Evolutionary conservation across 2,888 invertebrate species (phyloP).

Genomic region (Micoletzkya japonica): DNA sequence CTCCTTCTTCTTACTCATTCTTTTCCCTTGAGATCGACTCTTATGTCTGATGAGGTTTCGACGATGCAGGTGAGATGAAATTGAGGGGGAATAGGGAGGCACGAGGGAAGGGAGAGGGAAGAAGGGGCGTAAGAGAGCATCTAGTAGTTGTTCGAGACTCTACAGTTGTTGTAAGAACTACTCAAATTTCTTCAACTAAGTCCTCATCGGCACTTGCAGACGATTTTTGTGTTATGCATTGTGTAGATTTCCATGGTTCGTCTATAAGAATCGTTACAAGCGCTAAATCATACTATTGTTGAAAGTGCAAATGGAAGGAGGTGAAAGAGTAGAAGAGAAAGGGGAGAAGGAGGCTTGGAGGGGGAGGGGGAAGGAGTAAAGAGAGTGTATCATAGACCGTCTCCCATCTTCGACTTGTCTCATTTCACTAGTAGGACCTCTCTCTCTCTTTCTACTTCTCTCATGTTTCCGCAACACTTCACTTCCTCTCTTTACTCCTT

Average conservation of each 20-base stretch:
- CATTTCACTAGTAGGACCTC: slow-evolving; percentile 9
- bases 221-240: too few relatives aligned
- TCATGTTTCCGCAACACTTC: not conserved
- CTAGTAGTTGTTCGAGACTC: too few relatives aligned
- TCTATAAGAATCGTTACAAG: too few relatives aligned
- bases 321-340: not conserved
- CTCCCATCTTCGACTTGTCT: slow-evolving; percentile 5
- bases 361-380: not conserved
- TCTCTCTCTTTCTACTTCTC: not conserved
- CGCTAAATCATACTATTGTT: slow-evolving; percentile 9
- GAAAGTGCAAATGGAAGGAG: too few relatives aligned
- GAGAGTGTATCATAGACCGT: slow-evolving; percentile 1
- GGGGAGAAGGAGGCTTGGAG: not conserved
- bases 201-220: too few relatives aligned
- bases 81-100: slow-evolving; percentile 13
- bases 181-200: too few relatives aligned
- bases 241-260: too few relatives aligned
- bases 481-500: slow-evolving; percentile 4
- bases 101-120: too few relatives aligned
- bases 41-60: not conserved
- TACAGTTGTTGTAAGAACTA: too few relatives aligned
- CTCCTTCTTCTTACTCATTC: not conserved
- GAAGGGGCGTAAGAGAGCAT: too few relatives aligned
- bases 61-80: slow-evolving; percentile 2
- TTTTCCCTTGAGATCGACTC: slow-evolving; percentile 1